Conservation (phyloP, 2,113 vertebrate species). For the Esox niger region DNA sequence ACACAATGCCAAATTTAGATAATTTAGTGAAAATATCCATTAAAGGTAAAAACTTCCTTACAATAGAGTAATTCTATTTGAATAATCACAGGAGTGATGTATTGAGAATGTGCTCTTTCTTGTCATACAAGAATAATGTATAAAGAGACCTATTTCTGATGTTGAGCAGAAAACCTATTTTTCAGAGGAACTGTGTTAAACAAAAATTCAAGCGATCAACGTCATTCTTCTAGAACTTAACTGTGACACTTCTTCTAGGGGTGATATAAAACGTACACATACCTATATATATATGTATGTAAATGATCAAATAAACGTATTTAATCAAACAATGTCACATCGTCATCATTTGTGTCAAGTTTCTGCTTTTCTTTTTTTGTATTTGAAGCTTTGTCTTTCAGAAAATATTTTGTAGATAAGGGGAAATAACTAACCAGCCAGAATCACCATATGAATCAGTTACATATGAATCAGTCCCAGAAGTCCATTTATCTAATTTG, state of each 20-base stretch:
- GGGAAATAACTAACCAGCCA: background rate
- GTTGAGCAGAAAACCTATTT: slow-evolving; percentile 92
- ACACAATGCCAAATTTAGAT: slow-evolving; percentile 66
- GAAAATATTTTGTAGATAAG: too few species aligned
- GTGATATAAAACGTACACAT: slow-evolving; percentile 86
- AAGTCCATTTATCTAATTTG: background rate
- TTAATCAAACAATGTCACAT: slow-evolving; percentile 71
- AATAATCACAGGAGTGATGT: slow-evolving; percentile 68
- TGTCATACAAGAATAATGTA: slow-evolving; percentile 97
- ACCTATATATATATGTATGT: too few species aligned
- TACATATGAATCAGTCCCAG: too few species aligned
- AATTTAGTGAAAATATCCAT: slow-evolving; percentile 42
- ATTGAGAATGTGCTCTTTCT: slow-evolving; percentile 82
- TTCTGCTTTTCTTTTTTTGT: background rate
- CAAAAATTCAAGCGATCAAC: slow-evolving; percentile 27
- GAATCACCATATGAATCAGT: background rate
- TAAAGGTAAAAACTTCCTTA: slow-evolving; percentile 32
- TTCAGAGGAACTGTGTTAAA: slow-evolving; percentile 79
- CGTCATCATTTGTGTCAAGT: slow-evolving; percentile 3
- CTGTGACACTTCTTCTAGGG: slow-evolving; percentile 82
- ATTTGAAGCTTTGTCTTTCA: background rate
- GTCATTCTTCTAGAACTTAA: slow-evolving; percentile 69
- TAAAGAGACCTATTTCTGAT: slow-evolving; percentile 89
- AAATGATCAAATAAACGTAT: slow-evolving; percentile 96
- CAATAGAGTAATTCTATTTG: slow-evolving; percentile 51